Evolutionary conservation across 2,797 vertebrate genomes (phyloP).

Genomic region (Spinus olivaceus): DNA sequence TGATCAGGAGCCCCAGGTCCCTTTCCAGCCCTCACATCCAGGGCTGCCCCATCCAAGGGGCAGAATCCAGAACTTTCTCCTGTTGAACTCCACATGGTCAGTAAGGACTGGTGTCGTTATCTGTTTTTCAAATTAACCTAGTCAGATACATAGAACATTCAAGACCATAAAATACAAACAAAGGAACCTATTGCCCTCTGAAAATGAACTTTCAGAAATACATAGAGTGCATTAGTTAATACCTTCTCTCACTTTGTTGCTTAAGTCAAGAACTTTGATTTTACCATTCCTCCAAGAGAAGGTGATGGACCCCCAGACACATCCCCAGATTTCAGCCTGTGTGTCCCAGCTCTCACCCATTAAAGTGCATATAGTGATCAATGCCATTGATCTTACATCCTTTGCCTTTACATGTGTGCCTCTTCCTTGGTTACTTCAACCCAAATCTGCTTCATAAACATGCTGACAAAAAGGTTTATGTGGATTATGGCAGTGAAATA

Average conservation of each 20-base stretch:
- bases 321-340: not conserved
- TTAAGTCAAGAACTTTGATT: not conserved
- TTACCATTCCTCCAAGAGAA: not conserved
- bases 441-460: not conserved
- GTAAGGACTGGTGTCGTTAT: not conserved
- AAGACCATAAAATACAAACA: not conserved
- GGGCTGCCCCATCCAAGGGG: not conserved
- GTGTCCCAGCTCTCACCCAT: not conserved
- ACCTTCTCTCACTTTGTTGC: not conserved
- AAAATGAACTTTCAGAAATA: not conserved
- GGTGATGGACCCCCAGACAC: not conserved
- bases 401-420: not conserved
- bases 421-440: not conserved
- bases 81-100: accelerated
- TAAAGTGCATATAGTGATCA: not conserved
- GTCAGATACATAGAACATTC: not conserved
- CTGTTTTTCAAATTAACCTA: not conserved
- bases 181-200: not conserved
- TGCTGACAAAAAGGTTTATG: not conserved
- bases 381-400: not conserved
- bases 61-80: not conserved
- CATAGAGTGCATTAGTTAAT: not conserved
- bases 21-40: not conserved
- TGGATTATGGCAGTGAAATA: not conserved
- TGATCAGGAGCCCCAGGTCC: not conserved